Base-by-base conservation (phyloP, 2,113 vertebrate species). In the Chitala chitala region DNA sequence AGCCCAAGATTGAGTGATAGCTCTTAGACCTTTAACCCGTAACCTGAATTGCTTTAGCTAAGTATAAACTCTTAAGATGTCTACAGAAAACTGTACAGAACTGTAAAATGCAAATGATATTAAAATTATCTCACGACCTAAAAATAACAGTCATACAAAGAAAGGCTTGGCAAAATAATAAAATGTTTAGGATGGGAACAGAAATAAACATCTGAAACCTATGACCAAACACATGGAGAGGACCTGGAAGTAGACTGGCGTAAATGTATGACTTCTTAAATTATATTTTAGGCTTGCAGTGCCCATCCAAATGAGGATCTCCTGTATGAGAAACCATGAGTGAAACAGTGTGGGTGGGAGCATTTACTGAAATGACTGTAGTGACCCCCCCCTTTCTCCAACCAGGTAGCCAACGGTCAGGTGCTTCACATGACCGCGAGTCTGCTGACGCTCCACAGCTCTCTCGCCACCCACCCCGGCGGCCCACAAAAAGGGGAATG, bases 261-360 rank as follows among this genome's bases (percentile, higher is more conserved):
- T 8, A 12, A 40, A 33, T 36, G 44, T 59, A 40, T 31, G 10
- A 17, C 31, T 50, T 24, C 31, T 24, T 64, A n/a, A n/a, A n/a
- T n/a, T n/a, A n/a, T 59, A 63, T 31, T 64, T 74, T 40, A 65
- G 64, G 64, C 40, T 22, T n/a, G 22, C 50, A 15, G 36, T 26
- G 40, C 20, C 53, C 51, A 3, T 9, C 73, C 26, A 58, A 69
- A 75, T 58, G 64, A 68, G 64, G 50, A 68, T 54, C 73, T 46
- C 26, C 38, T 5, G n/a, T 31, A 9, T 17, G 17, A 54, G 46
- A 73, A 74, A 55, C 36, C 31, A 22, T 68, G 64, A 69, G 24
- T 69, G 73, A 75, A 75, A 75, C 63, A 22, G 20, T 5, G 40
- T 66, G 22, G 64, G 64, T n/a, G 53, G 13, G 38, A 5, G 5